Base-by-base conservation (phyloP, 2,888 invertebrate genomes). In the Oxycera nigricornis region DNA sequence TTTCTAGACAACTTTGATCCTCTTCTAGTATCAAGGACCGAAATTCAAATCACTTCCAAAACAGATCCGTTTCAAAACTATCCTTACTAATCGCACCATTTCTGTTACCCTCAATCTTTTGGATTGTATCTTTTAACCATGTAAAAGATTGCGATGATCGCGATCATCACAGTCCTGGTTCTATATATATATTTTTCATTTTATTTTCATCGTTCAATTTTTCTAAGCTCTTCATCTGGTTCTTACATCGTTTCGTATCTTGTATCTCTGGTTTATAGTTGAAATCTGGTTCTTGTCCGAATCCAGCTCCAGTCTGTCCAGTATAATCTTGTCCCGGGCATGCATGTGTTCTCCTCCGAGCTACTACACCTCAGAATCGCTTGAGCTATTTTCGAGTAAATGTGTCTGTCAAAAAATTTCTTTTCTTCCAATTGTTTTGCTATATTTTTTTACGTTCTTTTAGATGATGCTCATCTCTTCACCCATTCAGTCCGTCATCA, bases 221-320 rank as follows among this genome's bases (percentile, higher is more conserved):
- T 61, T 61, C 61, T 61, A 61, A 61, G 61, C 61, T 61, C 17
- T 31, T 61, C 61, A 61, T 30, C 61, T 61, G 26, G 61, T 61
- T 61, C 61, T 61, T n/a, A 20, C n/a, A 14, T 61, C 35, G 11
- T 61, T 30, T 46, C n/a, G 14, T 46, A 46, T 46, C 46, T 46
- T 46, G 46, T 46, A 46, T 46, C 46, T 46, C 46, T 46, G 46
- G 6, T 46, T 46, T 35, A 46, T 3, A 46, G 14, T 46, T 46
- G 46, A 46, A 46, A 46, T 46, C 46, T 46, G 46, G 46, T 46
- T n/a, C n/a, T n/a, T n/a, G n/a, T n/a, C n/a, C n/a, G n/a, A n/a
- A n/a, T n/a, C n/a, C n/a, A n/a, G n/a, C n/a, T n/a, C n/a, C n/a
- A n/a, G n/a, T n/a, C n/a, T n/a, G n/a, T n/a, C n/a, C n/a, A n/a